Percentiles rank a stretch among this genome's conserved stretches.
phyloP scores from a whole-genome alignment of 2,797 vertebrate species.

The Fundulus diaphanus region DNA sequence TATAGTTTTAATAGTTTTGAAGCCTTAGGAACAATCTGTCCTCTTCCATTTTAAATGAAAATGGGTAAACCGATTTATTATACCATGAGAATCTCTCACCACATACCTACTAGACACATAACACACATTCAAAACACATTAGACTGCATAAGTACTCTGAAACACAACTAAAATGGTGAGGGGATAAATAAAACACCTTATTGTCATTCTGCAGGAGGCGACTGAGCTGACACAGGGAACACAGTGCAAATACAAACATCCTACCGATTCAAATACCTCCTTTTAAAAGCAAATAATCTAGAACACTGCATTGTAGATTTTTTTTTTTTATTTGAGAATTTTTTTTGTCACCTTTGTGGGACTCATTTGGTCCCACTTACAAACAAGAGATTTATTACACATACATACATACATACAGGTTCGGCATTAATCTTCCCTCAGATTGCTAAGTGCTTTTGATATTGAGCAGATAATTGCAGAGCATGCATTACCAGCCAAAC shows the following conservation, averaged over 20 bases:
- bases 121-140: constrained; percentile 15
- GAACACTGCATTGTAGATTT: constrained; percentile 50
- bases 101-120: constrained; percentile 13
- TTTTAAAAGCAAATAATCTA: not conserved
- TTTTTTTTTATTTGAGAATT: constrained; percentile 63
- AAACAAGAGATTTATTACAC: constrained; percentile 47
- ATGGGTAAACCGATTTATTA: not conserved
- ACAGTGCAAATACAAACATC: constrained; percentile 17
- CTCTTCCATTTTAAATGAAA: not conserved
- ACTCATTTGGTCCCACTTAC: constrained; percentile 48
- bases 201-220: not conserved
- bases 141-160: not conserved
- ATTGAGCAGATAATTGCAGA: constrained; percentile 53
- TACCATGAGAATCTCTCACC: not conserved
- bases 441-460: constrained; percentile 55
- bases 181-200: no score
- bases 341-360: constrained; percentile 38
- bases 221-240: constrained; percentile 14
- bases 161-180: not conserved
- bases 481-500: not conserved
- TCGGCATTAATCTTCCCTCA: constrained; percentile 36
- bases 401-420: constrained; percentile 17
- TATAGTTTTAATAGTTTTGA: not conserved
- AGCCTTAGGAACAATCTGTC: not conserved
- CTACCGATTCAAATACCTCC: constrained; percentile 19